These are phyloP conservation scores for Theretra japonica DNA, from an alignment of 2,888 invertebrate genomes.

Conservation along the genomic window DNA sequence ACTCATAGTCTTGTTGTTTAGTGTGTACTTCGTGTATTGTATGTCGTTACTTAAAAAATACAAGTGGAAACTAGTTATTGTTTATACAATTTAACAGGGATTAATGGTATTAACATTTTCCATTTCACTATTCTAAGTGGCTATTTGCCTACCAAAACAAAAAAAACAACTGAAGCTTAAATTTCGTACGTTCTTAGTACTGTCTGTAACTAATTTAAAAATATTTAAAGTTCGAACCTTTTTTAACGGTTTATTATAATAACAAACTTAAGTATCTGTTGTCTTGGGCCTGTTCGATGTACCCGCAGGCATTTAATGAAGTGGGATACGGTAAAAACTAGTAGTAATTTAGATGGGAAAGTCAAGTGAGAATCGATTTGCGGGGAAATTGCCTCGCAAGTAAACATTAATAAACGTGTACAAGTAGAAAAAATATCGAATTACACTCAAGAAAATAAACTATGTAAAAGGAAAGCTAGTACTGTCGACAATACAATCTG, in stretches of 20 bases:
- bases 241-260: no score
- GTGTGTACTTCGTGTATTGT: background rate
- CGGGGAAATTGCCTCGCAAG: background rate
- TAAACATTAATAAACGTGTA: constrained; percentile 6
- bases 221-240: no score
- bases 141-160: background rate
- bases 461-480: background rate
- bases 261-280: background rate
- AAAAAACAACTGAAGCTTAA: background rate
- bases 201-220: no score
- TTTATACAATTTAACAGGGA: no score
- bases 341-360: constrained; percentile 6
- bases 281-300: background rate
- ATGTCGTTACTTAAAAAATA: no score
- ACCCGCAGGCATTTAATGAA: background rate
- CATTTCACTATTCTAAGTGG: no score
- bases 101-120: no score
- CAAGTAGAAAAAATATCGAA: background rate
- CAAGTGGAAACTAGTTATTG: no score
- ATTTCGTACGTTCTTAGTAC: background rate
- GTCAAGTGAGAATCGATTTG: constrained; percentile 13
- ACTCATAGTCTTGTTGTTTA: background rate
- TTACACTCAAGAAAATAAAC: background rate
- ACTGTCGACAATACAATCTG: background rate
- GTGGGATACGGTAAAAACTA: constrained; percentile 10